Evolutionary conservation across 1,140 invertebrate species (phyloP).

Genomic region (Conus betulinus): DNA sequence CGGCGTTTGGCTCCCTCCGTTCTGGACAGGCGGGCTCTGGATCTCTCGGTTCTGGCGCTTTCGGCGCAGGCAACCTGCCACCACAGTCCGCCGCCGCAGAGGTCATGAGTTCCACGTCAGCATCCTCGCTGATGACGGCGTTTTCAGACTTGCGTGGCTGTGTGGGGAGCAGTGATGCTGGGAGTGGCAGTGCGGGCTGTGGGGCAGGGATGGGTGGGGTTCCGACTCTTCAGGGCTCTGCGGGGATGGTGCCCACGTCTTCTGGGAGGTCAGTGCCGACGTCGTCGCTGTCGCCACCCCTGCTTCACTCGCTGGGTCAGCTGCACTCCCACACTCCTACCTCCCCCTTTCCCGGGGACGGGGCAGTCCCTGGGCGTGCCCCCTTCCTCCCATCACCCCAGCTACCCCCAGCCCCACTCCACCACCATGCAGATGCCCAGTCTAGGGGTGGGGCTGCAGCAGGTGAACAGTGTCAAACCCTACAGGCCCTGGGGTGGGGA

Average conservation of each 20-base stretch:
- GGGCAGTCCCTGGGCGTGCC: conserved; percentile 54
- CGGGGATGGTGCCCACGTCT: neutral
- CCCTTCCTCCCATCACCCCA: conserved; percentile 50
- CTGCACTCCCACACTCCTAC: conserved; percentile 60
- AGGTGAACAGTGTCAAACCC: conserved; percentile 82
- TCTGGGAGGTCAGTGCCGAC: conserved; percentile 3
- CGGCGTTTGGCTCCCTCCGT: too few species aligned
- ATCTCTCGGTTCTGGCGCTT: neutral
- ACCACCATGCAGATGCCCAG: conserved; percentile 42
- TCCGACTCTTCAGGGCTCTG: too few species aligned
- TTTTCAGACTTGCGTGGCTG: too few species aligned
- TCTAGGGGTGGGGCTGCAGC: conserved; percentile 60
- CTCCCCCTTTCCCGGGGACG: neutral
- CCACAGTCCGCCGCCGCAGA: too few species aligned
- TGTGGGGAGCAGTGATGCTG: too few species aligned
- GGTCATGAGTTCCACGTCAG: too few species aligned
- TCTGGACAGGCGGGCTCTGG: neutral
- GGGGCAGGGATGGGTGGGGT: too few species aligned
- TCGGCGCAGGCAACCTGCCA: neutral
- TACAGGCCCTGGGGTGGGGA: conserved; percentile 97
- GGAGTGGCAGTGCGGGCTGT: too few species aligned
- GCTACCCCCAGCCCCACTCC: neutral
- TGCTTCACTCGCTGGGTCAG: conserved; percentile 65
- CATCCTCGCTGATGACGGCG: too few species aligned
- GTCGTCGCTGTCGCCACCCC: conserved; percentile 67